These are phyloP conservation scores for Poeciliopsis gracilis DNA, from an alignment of 2,797 vertebrate species.

Conservation along the genomic window DNA sequence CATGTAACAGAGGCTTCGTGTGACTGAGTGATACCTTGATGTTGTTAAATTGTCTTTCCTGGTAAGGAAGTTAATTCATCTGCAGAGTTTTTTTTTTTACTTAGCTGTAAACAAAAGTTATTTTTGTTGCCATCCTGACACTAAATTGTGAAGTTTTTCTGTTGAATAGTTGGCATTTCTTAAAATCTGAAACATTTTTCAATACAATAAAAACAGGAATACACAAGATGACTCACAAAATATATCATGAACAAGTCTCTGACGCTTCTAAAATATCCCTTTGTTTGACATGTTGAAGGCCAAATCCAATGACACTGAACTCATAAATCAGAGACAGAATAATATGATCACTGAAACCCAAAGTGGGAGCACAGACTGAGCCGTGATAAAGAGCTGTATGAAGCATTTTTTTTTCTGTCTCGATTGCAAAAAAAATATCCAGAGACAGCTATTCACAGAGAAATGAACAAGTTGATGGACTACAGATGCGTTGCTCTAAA, in stretches of 20 bases:
- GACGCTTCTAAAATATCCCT: conserved; percentile 12
- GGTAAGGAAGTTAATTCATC: conserved; percentile 20
- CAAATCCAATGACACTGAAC: conserved; percentile 6
- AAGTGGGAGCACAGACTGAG: conserved; percentile 43
- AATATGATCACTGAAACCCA: conserved; percentile 22
- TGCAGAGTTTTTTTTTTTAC: not conserved
- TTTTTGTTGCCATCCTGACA: conserved; percentile 13
- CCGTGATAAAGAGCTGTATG: not conserved
- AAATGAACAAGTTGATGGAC: not conserved
- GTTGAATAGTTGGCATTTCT: not conserved
- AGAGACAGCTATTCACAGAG: not conserved
- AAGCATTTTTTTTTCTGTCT: conserved; percentile 12
- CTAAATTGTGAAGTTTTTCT: not conserved
- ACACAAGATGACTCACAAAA: not conserved
- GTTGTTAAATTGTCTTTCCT: conserved; percentile 32
- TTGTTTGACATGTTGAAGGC: conserved; percentile 9
- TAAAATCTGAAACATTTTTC: not conserved
- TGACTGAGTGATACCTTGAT: conserved; percentile 42
- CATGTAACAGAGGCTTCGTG: conserved; percentile 39
- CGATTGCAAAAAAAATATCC: too few species aligned
- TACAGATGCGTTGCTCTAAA: not conserved
- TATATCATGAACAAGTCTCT: not conserved
- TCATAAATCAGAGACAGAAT: conserved; percentile 41
- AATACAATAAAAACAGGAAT: not conserved
- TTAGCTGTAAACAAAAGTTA: not conserved